Base-by-base conservation (phyloP, 2,797 vertebrate species). In the Thamnophis elegans region DNA sequence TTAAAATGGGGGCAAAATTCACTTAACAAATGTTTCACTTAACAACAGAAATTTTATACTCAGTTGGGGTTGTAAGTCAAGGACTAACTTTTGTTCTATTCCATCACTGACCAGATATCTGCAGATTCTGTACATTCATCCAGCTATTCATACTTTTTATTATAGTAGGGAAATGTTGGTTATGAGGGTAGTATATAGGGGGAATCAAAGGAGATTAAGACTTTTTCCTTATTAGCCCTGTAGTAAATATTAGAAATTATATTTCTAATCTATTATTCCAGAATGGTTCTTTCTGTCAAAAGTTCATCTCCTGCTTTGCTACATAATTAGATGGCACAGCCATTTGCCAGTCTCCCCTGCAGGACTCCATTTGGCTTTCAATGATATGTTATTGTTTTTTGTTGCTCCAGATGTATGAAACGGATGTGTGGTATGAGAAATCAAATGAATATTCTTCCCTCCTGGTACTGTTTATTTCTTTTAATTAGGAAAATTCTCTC, bases 351-450 rank as follows among this genome's bases (percentile, higher is more conserved):
- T 56, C 42, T 55, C n/a, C 54, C 54, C 56, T 91, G 53, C 87
- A 93, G 86, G 86, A 12, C 22, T 54, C 51, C 12, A 5, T n/a
- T 85, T 42, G 36, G 73, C 73, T 78, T 28, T 36, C 5, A 4
- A 28, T 87, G 18, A n/a, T 90, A 60, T 88, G 91, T 93, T 58
- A 93, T 91, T 62, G n/a, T n/a, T 1, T 62, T 73, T 55, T 93
- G 60, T 73, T 87, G 82, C 87, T 54, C 4, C 58, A 36, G 60
- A 86, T 85, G 4, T 9, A 5, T 4, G 36, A 94, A 60, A 53
- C 25, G 36, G 12, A 2, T 73, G 54, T 60, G 92, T 85, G 73
- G 47, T 62, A 12, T 91, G 58, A 93, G n/a, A 87, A 94, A 87
- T 89, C 88, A 87, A 62, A 89, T 32, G 85, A 56, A n/a, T 87